Percentiles rank a stretch among this genome's conserved stretches.
These are phyloP conservation scores for Trisateles emortualis DNA, from an alignment of 2,888 invertebrate genomes.

Conservation along the genomic window DNA sequence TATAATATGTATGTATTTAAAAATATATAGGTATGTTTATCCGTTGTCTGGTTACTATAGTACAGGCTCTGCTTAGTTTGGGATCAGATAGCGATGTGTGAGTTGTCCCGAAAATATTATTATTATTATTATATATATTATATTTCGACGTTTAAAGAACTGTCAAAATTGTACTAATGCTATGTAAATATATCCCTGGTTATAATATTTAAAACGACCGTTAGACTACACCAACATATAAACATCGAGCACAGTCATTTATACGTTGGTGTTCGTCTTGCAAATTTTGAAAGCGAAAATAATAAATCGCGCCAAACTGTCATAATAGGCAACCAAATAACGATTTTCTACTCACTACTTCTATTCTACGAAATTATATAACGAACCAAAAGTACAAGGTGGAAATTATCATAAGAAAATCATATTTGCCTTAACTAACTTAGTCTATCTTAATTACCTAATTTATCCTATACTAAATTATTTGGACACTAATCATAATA, in stretches of 20 bases:
- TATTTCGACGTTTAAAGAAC: no score
- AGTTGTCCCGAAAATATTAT: no score
- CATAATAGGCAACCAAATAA: constrained; percentile 13
- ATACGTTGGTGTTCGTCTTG: background rate
- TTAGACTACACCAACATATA: background rate
- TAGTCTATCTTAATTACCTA: background rate
- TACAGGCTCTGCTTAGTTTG: no score
- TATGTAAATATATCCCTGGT: background rate
- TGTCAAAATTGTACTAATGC: no score
- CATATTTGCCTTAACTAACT: no score
- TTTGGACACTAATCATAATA: constrained; percentile 18
- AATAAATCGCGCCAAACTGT: background rate
- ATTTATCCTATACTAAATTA: background rate
- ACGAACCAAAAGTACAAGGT: constrained; percentile 28
- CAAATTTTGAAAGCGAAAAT: background rate
- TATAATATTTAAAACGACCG: background rate
- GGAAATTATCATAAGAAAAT: constrained; percentile 29
- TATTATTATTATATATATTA: no score
- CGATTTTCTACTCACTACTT: constrained; percentile 24
- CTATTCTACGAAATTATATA: constrained; percentile 33
- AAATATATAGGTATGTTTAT: no score
- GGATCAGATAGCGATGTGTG: no score
- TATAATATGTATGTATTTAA: no score
- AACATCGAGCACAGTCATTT: background rate
- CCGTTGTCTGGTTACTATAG: no score